Conservation (phyloP, 2,113 vertebrate genomes). For the Meleagris gallopavo region DNA sequence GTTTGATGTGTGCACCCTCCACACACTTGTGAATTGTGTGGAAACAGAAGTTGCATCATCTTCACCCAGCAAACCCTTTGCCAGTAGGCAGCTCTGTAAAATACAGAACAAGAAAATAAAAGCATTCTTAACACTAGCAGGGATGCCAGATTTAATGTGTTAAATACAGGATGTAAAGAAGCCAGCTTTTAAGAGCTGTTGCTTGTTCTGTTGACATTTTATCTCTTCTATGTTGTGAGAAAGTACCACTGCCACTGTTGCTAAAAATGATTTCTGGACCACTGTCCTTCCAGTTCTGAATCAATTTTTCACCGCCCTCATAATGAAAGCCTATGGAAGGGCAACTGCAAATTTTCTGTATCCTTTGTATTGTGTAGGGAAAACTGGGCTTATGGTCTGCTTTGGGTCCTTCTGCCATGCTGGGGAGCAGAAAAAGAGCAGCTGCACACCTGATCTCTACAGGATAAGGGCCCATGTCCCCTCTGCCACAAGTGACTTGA, state of each 20-base stretch:
- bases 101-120: not conserved
- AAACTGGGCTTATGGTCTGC: not conserved
- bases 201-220: not conserved
- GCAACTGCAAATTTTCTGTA: not conserved
- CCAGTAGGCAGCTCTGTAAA: not conserved
- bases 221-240: not conserved
- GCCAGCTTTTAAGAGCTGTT: not conserved
- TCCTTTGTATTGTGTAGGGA: not conserved
- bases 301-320: not conserved
- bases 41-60: not conserved
- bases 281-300: not conserved
- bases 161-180: not conserved
- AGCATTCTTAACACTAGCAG: not conserved
- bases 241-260: not conserved
- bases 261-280: not conserved
- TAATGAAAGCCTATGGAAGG: not conserved
- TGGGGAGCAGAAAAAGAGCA: not conserved
- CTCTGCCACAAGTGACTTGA: not conserved
- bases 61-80: rapidly evolving
- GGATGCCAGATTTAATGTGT: not conserved
- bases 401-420: not conserved
- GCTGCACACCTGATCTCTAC: not conserved
- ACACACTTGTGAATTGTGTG: not conserved
- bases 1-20: not conserved
- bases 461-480: not conserved